Evolutionary conservation across 2,797 vertebrate genomes (phyloP).

Genomic region (Sphenopsis melanotis): DNA sequence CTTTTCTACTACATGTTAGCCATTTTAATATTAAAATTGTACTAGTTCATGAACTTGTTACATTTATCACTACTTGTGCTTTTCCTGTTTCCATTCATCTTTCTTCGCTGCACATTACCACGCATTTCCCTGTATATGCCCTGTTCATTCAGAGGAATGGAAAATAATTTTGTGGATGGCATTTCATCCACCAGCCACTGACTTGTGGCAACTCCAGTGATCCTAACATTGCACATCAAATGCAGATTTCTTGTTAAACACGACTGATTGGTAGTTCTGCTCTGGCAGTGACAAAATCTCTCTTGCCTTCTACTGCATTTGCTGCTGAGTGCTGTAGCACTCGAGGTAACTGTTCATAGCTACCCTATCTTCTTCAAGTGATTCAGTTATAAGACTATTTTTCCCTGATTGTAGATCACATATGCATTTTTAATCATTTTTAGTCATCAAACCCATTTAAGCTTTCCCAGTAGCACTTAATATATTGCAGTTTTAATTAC

Average conservation of each 20-base stretch:
- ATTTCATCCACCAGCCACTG: neutral
- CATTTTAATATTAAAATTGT: neutral
- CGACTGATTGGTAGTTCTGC: neutral
- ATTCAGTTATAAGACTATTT: neutral
- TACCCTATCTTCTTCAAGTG: neutral
- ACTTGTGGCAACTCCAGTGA: neutral
- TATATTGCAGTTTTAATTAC: neutral
- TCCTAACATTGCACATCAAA: neutral
- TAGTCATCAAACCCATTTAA: neutral
- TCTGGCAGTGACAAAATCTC: neutral
- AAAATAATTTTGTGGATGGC: neutral
- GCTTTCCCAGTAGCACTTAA: neutral
- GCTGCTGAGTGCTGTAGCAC: neutral
- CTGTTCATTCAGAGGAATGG: neutral
- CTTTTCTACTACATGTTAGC: neutral
- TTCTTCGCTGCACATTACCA: neutral
- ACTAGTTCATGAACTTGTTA: neutral
- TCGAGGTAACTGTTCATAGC: neutral
- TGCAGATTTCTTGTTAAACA: neutral
- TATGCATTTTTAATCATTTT: neutral
- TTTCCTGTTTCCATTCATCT: neutral
- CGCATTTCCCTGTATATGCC: neutral
- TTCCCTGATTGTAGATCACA: neutral
- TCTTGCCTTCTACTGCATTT: neutral
- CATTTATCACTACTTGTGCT: neutral